Conservation (phyloP, 1,140 invertebrate genomes). For the Lordiphosa mommai region DNA sequence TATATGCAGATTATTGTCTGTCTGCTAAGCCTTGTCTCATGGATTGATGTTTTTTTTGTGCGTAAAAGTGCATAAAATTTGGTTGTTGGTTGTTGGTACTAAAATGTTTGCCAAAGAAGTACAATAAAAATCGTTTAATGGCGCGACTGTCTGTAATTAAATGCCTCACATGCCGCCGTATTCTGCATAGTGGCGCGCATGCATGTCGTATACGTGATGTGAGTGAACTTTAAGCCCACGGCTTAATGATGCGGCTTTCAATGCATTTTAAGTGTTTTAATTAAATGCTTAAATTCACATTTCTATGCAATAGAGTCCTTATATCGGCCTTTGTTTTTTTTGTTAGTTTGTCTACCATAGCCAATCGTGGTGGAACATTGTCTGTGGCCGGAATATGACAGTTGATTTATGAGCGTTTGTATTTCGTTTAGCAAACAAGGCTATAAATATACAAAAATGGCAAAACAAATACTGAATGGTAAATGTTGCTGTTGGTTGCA, state of each 20-base stretch:
- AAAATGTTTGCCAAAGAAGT: slow-evolving; percentile 66
- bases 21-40: background rate
- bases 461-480: slow-evolving; percentile 27
- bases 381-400: slow-evolving; percentile 37
- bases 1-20: slow-evolving; percentile 11
- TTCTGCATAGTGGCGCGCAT: slow-evolving; percentile 12
- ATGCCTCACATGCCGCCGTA: slow-evolving; percentile 34
- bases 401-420: slow-evolving; percentile 61
- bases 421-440: slow-evolving; percentile 54
- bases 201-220: slow-evolving; percentile 57
- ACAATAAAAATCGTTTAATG: slow-evolving; percentile 71
- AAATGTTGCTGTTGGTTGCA: slow-evolving; percentile 10
- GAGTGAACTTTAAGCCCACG: slow-evolving; percentile 48
- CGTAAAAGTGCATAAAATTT: slow-evolving; percentile 60
- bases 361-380: slow-evolving; percentile 18
- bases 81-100: slow-evolving; percentile 42
- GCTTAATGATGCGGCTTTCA: slow-evolving; percentile 37
- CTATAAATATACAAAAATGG: slow-evolving; percentile 53
- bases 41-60: slow-evolving; percentile 23
- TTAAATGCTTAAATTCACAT: slow-evolving; percentile 40
- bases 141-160: slow-evolving; percentile 70
- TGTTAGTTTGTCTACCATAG: slow-evolving; percentile 11
- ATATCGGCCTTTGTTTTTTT: slow-evolving; percentile 1
- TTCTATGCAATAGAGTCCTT: slow-evolving; percentile 1
- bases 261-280: slow-evolving; percentile 45